phyloP scores from a whole-genome alignment of 2,113 vertebrate genomes.

The Brachyhypopomus gauderio region DNA sequence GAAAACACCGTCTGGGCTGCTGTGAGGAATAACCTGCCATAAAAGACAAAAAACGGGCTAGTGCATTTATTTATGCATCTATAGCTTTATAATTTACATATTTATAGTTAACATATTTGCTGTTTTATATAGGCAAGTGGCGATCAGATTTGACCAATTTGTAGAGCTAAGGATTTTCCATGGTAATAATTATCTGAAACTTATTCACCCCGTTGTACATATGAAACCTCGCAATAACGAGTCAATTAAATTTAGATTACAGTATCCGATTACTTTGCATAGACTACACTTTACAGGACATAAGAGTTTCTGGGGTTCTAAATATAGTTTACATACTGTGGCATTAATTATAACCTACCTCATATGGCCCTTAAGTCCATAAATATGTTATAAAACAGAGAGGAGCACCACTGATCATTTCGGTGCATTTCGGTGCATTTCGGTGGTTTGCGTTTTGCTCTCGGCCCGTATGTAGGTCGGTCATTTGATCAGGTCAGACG shows the following conservation, averaged over 20 bases:
- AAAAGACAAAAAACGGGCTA: too few species aligned
- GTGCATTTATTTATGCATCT: too few species aligned
- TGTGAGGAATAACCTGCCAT: not conserved
- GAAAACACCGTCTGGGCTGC: conserved; percentile 52
- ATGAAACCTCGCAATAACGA: conserved; percentile 64
- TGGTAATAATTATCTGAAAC: not conserved
- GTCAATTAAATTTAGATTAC: conserved; percentile 65
- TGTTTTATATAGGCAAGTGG: too few species aligned
- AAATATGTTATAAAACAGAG: not conserved
- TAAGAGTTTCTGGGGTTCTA: not conserved
- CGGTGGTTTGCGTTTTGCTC: not conserved
- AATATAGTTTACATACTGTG: conserved; percentile 22
- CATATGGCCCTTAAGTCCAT: conserved; percentile 6
- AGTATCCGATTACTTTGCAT: conserved; percentile 58
- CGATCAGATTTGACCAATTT: too few species aligned
- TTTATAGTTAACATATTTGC: too few species aligned
- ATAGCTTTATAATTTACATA: too few species aligned
- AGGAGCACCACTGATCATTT: not conserved
- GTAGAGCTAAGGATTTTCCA: too few species aligned
- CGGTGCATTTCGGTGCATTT: conserved; percentile 10
- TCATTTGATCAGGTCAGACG: conserved; percentile 64
- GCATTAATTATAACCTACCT: not conserved
- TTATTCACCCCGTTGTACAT: conserved; percentile 19
- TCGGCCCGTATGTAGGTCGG: conserved; percentile 63
- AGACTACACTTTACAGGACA: conserved; percentile 20